Percentiles rank a stretch among this genome's conserved stretches.
phyloP scores from a whole-genome alignment of 2,888 invertebrate species.

The Erebia palarica region DNA sequence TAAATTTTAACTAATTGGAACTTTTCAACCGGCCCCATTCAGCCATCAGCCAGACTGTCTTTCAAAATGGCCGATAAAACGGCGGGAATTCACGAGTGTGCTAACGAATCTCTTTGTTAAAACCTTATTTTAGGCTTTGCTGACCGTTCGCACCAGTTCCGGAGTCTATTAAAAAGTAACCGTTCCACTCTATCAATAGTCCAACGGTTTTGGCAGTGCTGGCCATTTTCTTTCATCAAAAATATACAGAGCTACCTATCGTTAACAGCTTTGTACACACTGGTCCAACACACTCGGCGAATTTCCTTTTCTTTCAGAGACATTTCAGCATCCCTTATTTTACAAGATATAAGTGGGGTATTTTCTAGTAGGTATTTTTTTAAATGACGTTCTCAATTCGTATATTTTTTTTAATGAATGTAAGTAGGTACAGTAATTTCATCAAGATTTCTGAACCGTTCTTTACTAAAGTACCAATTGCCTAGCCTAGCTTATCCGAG shows the following conservation, averaged over 20 bases:
- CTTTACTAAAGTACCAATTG: too few species aligned
- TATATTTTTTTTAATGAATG: too few species aligned
- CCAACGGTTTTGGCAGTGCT: constrained; percentile 1
- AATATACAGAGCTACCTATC: background rate
- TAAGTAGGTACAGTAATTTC: too few species aligned
- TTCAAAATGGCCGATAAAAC: constrained; percentile 17
- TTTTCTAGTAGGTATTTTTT: too few species aligned
- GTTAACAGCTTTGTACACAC: background rate
- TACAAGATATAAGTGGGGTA: too few species aligned
- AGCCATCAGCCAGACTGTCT: constrained; percentile 18
- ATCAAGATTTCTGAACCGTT: too few species aligned
- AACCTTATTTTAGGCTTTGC: constrained; percentile 72
- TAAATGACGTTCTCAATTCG: too few species aligned
- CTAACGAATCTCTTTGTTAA: constrained; percentile 78
- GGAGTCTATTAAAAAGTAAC: constrained; percentile 42
- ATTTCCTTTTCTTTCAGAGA: too few species aligned
- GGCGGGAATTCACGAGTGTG: constrained; percentile 35
- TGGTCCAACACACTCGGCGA: background rate
- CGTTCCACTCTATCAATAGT: constrained; percentile 19
- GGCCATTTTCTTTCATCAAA: constrained; percentile 8
- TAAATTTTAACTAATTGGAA: constrained; percentile 6
- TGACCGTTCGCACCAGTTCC: constrained; percentile 56
- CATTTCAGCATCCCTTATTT: too few species aligned
- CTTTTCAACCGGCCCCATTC: constrained; percentile 8
- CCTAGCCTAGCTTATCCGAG: too few species aligned